phyloP scores from a whole-genome alignment of 2,888 invertebrate species.

The Muscina levida region DNA sequence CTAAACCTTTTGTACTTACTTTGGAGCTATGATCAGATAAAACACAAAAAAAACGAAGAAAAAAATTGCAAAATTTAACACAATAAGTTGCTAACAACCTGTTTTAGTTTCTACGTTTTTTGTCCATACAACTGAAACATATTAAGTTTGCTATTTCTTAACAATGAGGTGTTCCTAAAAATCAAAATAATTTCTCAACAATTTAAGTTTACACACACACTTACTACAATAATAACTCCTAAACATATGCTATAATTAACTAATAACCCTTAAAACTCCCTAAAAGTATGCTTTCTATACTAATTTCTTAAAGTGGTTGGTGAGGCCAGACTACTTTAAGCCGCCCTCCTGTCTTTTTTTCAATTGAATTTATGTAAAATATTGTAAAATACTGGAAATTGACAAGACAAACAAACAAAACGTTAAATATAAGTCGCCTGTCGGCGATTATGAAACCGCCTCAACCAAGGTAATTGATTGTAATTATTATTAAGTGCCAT shows the following conservation, averaged over 20 bases:
- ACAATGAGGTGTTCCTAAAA: constrained; percentile 61
- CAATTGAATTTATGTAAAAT: constrained; percentile 44
- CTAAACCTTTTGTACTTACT: too few species aligned
- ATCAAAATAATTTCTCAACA: constrained; percentile 61
- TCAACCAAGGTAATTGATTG: constrained; percentile 54
- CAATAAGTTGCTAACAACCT: too few species aligned
- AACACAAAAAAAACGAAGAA: too few species aligned
- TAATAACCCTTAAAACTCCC: constrained; percentile 33
- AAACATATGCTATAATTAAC: constrained; percentile 38
- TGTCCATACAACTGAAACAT: not conserved
- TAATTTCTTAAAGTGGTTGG: not conserved
- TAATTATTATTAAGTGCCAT: constrained; percentile 51
- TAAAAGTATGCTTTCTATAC: constrained; percentile 42
- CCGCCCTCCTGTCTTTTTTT: too few species aligned
- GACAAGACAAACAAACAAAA: constrained; percentile 52
- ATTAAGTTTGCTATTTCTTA: constrained; percentile 3
- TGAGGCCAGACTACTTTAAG: too few species aligned
- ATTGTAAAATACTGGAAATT: constrained; percentile 31
- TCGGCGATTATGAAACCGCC: constrained; percentile 49
- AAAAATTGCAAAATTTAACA: too few species aligned
- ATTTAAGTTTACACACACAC: constrained; percentile 44
- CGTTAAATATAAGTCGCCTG: too few species aligned
- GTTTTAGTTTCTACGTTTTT: not conserved
- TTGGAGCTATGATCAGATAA: too few species aligned
- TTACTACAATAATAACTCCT: constrained; percentile 36